These are phyloP conservation scores for Sarcophaga caerulescens DNA, from an alignment of 2,888 invertebrate genomes.

Conservation along the genomic window DNA sequence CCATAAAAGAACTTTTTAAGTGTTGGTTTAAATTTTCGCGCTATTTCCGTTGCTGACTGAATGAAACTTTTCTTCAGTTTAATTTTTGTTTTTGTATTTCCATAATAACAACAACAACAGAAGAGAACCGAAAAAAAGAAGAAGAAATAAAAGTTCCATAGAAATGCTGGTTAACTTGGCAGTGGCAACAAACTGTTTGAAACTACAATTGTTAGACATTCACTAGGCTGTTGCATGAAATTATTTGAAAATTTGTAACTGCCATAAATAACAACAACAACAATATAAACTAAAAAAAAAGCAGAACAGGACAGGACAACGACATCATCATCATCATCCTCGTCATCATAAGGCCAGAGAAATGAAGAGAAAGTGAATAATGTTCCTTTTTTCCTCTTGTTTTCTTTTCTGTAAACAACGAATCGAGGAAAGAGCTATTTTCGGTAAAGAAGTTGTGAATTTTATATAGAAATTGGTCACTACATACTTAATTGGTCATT, in stretches of 20 bases:
- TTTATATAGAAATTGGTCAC: too few species aligned
- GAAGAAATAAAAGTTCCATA: too few species aligned
- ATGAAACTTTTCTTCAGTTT: slow-evolving; percentile 28
- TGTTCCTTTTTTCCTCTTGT: too few species aligned
- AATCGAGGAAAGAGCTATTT: too few species aligned
- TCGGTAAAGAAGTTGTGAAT: too few species aligned
- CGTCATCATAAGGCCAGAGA: background rate
- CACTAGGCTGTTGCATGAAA: slow-evolving; percentile 48
- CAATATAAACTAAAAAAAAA: background rate
- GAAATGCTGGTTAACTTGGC: background rate
- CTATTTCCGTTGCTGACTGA: slow-evolving; percentile 53
- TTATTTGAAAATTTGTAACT: slow-evolving; percentile 31
- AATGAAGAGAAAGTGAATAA: background rate
- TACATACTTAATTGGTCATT: background rate
- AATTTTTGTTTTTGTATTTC: slow-evolving; percentile 9
- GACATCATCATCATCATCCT: background rate
- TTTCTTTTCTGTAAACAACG: too few species aligned
- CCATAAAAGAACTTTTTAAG: slow-evolving; percentile 39
- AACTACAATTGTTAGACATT: slow-evolving; percentile 2
- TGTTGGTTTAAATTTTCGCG: slow-evolving; percentile 57
- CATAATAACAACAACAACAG: too few species aligned
- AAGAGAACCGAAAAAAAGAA: too few species aligned
- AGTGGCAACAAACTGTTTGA: slow-evolving; percentile 23
- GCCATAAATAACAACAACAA: slow-evolving; percentile 27
- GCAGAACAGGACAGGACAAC: background rate